These are phyloP conservation scores for Uloborus plumipes DNA, from an alignment of 2,888 invertebrate genomes.

Conservation along the genomic window DNA sequence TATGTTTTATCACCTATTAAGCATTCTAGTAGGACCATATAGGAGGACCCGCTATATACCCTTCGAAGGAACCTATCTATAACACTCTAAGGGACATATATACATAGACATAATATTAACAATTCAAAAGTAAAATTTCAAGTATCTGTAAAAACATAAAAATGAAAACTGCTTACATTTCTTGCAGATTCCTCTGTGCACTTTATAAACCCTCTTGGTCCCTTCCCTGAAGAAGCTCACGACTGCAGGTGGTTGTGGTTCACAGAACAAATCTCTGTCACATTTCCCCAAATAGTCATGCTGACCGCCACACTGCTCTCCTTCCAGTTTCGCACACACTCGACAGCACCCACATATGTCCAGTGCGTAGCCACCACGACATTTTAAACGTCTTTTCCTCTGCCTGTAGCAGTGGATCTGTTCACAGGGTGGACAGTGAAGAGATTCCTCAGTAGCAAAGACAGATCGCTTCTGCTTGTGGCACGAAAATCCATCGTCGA, in stretches of 20 bases:
- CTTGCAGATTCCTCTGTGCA: conserved; percentile 59
- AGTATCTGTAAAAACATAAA: no score
- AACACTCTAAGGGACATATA: no score
- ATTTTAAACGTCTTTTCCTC: conserved; percentile 68
- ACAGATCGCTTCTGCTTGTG: not conserved
- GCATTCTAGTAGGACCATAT: no score
- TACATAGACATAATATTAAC: no score
- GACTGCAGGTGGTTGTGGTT: conserved; percentile 46
- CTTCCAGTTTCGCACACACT: conserved; percentile 70
- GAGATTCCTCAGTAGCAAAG: not conserved
- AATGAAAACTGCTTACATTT: conserved; percentile 36
- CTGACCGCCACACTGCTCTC: conserved; percentile 70
- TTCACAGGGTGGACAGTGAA: conserved; percentile 71
- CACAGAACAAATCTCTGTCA: conserved; percentile 69
- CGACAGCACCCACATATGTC: conserved; percentile 71
- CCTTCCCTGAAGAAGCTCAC: conserved; percentile 34
- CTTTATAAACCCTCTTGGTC: conserved; percentile 26
- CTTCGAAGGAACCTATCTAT: no score
- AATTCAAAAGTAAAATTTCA: no score
- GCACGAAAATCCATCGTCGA: no score
- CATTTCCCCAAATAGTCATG: conserved; percentile 71
- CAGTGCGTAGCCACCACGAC: conserved; percentile 70
- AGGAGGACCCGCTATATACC: no score
- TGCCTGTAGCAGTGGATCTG: conserved; percentile 70
- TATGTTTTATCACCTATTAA: no score